A percentile compares a stretch with the other conserved stretches of the same genome.
These are phyloP conservation scores for Zootoca vivipara DNA, from an alignment of 2,113 vertebrate species.

Conservation along the genomic window DNA sequence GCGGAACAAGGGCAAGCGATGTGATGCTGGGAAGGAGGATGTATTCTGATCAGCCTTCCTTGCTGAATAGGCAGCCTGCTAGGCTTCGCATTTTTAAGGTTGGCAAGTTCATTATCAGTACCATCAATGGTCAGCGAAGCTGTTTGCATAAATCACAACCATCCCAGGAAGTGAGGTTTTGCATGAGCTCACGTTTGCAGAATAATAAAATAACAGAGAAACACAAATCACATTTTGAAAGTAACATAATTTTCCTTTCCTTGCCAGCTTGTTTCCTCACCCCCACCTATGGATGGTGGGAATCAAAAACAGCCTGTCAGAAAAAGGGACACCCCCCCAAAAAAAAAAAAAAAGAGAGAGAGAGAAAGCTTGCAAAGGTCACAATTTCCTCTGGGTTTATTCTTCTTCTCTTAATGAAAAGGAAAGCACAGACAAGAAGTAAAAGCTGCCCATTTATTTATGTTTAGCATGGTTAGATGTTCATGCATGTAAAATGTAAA, in stretches of 20 bases:
- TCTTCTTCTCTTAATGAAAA: neutral
- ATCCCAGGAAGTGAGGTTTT: neutral
- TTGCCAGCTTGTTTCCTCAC: no score
- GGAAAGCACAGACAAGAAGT: neutral
- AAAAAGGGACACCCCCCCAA: neutral
- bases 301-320: neutral
- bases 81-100: slow-evolving; percentile 7
- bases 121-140: neutral
- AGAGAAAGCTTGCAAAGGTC: neutral
- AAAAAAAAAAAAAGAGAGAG: no score
- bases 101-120: slow-evolving; percentile 15
- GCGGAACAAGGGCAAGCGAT: neutral
- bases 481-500: neutral
- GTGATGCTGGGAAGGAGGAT: neutral
- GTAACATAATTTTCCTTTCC: neutral
- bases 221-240: neutral
- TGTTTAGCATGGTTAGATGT: neutral
- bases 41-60: neutral
- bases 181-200: neutral
- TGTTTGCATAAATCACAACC: neutral
- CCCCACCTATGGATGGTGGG: neutral
- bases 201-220: neutral
- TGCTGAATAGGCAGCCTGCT: neutral
- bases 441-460: neutral
- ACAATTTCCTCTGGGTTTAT: neutral